Base-by-base conservation (phyloP, 2,797 vertebrate species). In the Rousettus madagascariensis region DNA sequence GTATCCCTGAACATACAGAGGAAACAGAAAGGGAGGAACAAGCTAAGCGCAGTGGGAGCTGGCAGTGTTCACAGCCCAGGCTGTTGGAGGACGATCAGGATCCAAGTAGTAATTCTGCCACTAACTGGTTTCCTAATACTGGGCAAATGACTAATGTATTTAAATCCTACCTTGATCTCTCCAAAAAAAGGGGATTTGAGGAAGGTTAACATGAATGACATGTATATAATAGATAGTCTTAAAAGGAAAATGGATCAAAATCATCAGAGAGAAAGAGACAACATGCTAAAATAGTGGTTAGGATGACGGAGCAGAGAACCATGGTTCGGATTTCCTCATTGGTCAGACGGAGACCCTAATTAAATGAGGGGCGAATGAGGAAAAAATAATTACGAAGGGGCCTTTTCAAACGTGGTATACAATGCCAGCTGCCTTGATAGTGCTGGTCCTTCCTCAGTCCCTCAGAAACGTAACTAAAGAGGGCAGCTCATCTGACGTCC, bases 201-300 rank as follows among this genome's bases (percentile, higher is more conserved):
- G 36, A 46, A 85, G 22, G 16, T 84, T 61, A 30, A 10, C 33
- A 80, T 80, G 82, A 82, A 74, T 66, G 19, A 38, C 12, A 38
- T 24, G 10, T 55, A 15, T 53, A n/a, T 36, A 38, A 51, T 1
- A 69, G 26, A 36, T 11, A 26, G 55, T 79, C n/a, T 83, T 89
- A 90, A 65, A 90, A 88, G 68, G n/a, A 71, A 92, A 82, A 83
- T 8, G 20, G 3, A 61, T 91, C 55, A 69, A 53, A 90, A 91
- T 68, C 16, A 83, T 13, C 0, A 69, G 24, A 59, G 46, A 43
- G 61, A 72, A 55, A 28, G 38, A 46, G 6, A 30, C 33, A 38
- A 38, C 6, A 38, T 51, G 59, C 41, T 75, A n/a, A 41, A 59
- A 59, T 4, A 30, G n/a, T 15, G 49, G 4, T 11, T 15, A 24